Conservation (phyloP, 1,140 invertebrate genomes). For the Schmidtea mediterranea region DNA sequence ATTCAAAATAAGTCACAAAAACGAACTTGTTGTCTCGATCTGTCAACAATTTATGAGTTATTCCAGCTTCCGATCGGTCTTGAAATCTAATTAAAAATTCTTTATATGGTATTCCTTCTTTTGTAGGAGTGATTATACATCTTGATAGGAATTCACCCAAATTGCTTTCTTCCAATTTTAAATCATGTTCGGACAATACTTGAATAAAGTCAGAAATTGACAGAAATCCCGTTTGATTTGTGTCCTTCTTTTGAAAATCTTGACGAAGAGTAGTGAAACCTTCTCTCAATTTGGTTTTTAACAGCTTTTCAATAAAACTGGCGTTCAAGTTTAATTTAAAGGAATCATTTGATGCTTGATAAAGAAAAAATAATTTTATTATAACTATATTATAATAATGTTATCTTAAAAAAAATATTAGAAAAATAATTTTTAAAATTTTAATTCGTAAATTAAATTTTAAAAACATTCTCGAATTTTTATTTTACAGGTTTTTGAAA, state of each 20-base stretch:
- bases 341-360: not conserved
- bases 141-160: constrained; percentile 20
- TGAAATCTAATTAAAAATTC: constrained; percentile 23
- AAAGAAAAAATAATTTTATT: not conserved
- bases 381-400: not conserved
- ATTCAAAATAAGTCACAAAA: constrained; percentile 3
- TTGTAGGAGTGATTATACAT: constrained; percentile 15
- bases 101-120: constrained; percentile 17
- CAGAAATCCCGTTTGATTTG: constrained; percentile 17
- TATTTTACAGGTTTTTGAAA: too few species aligned
- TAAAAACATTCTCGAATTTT: too few species aligned
- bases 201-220: constrained; percentile 16
- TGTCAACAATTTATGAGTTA: constrained; percentile 21
- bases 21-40: constrained; percentile 21
- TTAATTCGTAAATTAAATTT: too few species aligned
- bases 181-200: constrained; percentile 16
- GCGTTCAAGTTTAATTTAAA: not conserved
- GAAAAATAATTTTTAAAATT: constrained; percentile 7
- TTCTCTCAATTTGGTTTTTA: constrained; percentile 26
- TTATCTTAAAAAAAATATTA: constrained; percentile 2
- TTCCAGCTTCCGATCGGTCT: constrained; percentile 21
- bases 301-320: constrained; percentile 17
- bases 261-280: constrained; percentile 21
- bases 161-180: constrained; percentile 19
- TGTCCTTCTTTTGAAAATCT: constrained; percentile 20